These are phyloP conservation scores for Oryzias melastigma DNA, from an alignment of 2,113 vertebrate genomes.

Conservation along the genomic window DNA sequence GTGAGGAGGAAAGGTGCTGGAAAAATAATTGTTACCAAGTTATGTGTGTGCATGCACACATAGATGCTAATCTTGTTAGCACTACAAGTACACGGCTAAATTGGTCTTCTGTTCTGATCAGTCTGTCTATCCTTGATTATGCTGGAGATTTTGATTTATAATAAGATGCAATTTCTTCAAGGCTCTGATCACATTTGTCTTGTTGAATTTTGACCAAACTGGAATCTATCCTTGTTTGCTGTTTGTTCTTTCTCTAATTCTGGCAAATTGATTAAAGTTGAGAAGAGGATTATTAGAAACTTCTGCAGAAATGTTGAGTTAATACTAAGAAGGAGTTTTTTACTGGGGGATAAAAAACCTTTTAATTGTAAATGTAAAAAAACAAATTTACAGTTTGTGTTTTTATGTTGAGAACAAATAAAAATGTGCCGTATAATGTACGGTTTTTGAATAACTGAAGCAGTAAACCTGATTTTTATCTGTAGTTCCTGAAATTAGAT, in stretches of 20 bases:
- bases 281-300: no score
- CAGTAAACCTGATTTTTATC: no score
- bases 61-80: conserved; percentile 62
- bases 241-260: neutral
- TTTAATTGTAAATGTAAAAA: no score
- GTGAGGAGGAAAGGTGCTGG: conserved; percentile 1
- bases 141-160: no score
- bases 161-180: no score
- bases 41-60: conserved; percentile 5
- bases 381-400: neutral
- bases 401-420: neutral
- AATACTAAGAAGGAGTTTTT: no score
- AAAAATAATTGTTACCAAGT: no score
- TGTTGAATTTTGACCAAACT: neutral
- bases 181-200: neutral
- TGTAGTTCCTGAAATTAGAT: no score
- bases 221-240: neutral
- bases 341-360: no score
- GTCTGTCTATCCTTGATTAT: conserved; percentile 32
- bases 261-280: no score
- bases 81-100: conserved; percentile 67
- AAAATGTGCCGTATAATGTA: neutral
- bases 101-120: conserved; percentile 68
- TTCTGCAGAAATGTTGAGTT: no score
- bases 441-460: no score